Evolutionary conservation across 2,797 vertebrate species (phyloP), one percentile per base, ranked within the genome.

Genomic region (Xenopus petersii): DNA sequence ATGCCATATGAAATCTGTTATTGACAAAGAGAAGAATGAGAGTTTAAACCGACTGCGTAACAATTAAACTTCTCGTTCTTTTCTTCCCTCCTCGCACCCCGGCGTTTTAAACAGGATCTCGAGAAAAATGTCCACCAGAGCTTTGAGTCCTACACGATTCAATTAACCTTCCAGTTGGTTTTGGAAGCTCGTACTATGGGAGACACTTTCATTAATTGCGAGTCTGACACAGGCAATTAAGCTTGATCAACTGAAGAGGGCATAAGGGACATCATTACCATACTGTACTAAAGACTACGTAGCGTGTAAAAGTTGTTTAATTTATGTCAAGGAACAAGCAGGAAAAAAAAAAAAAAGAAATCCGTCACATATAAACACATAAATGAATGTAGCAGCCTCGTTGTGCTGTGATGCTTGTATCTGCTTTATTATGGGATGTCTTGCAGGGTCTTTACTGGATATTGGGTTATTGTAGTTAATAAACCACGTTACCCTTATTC

Each of bases 211-310:
- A 89, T 91, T 94, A 94, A 94, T 93, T 93, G 93, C 89, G 90
- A 93, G 88, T 84, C 88, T 92, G 91, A 92, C 90, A 93, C 91
- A 92, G 89, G 90, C 92, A 92, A 91, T 93, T 92, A 92, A 90
- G 89, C 91, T 85, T 89, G 90, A 91, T 92, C 91, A 89, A 89
- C 90, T 91, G 87, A 91, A 91, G 88, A 89, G 88, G 88, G 86
- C 89, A 89, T 83, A 30, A 17, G 90, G 89, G 90, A 91, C 81
- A 60, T 84, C 84, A 91, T 92, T 90, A 91, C 81, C 87, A 89
- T 90, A 87, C 82, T 88, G 84, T 87, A 80, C 85, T 85, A 86
- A 91, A 92, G 88, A 86, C 86, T 84, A 84, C 1, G 15, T 74
- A 80, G 86, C 84, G 84, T 89, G 87, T 86, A 89, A 89, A 91